Percentiles rank a stretch among this genome's conserved stretches.
phyloP scores from a whole-genome alignment of 2,888 invertebrate genomes.

The Aleiodes leptofemur region DNA sequence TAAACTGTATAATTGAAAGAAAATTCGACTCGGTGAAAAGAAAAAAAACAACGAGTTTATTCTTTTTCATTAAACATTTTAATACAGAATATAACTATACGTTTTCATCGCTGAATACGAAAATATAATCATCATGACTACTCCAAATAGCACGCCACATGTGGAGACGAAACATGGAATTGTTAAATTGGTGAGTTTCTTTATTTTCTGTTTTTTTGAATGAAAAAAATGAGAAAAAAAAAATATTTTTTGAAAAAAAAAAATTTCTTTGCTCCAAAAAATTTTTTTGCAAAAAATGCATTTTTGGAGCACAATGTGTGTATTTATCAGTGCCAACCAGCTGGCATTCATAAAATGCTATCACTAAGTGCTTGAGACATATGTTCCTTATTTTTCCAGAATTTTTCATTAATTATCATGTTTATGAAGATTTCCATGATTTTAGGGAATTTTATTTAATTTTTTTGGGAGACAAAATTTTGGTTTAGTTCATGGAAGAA shows the following conservation, averaged over 20 bases:
- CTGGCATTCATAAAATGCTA: constrained; percentile 21
- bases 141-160: constrained; percentile 68
- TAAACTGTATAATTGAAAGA: not conserved
- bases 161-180: constrained; percentile 77
- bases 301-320: not conserved
- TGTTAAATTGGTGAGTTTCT: constrained; percentile 79
- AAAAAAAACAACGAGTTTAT: constrained; percentile 5
- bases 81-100: constrained; percentile 14
- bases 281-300: constrained; percentile 54
- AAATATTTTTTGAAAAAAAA: constrained; percentile 16
- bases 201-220: constrained; percentile 50
- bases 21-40: not conserved
- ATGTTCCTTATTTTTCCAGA: constrained; percentile 24
- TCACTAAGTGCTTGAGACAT: constrained; percentile 5
- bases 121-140: constrained; percentile 49
- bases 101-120: constrained; percentile 29
- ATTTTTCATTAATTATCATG: not conserved
- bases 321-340: constrained; percentile 29
- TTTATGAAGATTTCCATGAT: not conserved
- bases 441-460: not conserved
- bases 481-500: not conserved
- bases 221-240: constrained; percentile 44
- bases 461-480: not conserved
- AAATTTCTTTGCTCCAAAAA: constrained; percentile 12
- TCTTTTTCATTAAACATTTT: not conserved